A percentile compares a stretch with the other conserved stretches of the same genome.
Evolutionary conservation across 2,797 vertebrate genomes (phyloP).

Genomic region (Otolemur crassicaudatus): DNA sequence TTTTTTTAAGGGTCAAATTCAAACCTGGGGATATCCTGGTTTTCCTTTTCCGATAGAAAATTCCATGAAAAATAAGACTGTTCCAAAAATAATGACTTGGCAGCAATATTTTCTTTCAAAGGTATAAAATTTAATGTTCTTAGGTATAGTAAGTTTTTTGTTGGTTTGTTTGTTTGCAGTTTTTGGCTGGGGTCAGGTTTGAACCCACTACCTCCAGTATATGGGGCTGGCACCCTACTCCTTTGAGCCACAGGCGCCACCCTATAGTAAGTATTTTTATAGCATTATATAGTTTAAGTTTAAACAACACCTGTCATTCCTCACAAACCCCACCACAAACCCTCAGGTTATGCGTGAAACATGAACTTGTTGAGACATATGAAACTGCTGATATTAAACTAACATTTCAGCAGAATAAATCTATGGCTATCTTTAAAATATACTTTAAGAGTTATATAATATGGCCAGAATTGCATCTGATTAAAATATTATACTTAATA

Average conservation of each 20-base stretch:
- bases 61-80: background rate
- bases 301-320: background rate
- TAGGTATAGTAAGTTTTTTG: background rate
- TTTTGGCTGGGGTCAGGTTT: too few species aligned
- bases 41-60: background rate
- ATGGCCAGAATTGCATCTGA: background rate
- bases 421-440: background rate
- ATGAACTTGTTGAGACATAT: background rate
- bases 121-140: background rate
- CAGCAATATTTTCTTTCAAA: background rate
- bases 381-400: background rate
- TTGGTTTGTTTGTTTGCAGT: too few species aligned
- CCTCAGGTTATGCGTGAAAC: background rate
- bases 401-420: background rate
- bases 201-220: too few species aligned
- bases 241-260: too few species aligned
- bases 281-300: background rate
- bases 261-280: background rate
- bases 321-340: background rate
- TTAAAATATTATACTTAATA: background rate
- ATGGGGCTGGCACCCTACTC: too few species aligned
- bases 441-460: background rate
- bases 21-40: background rate
- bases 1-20: background rate
- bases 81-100: background rate